Evolutionary conservation across 1,140 invertebrate species (phyloP), one percentile per base, ranked within the genome.

Genomic region (Eufriesea mexicana): DNA sequence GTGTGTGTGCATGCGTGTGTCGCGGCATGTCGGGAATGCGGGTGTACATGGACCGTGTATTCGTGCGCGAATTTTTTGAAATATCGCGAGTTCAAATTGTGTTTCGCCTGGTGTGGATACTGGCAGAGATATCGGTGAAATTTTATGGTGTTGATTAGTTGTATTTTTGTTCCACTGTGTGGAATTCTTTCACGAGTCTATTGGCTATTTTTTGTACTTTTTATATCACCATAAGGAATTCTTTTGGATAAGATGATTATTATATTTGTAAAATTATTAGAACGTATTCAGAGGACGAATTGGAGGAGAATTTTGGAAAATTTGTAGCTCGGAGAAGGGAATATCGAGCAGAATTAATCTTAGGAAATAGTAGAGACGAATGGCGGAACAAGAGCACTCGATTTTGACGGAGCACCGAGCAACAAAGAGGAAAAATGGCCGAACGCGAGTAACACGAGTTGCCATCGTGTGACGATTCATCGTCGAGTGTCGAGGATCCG

Each of bases 401-500:
- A 61, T 59, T 42, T 42, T 23, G 59, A 79, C 54, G 66, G 35
- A 10, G 16, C 47, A 2, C 10, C 28, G 68, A 54, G 68, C 67
- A 67, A 25, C 84, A 57, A 75, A 59, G 64, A 85, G 78, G 84
- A 82, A 85, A 82, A 86, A 72, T 82, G 72, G 12, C 54, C 61
- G 71, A 82, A 54, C 16, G n/a, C 35, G 57, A 83, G 59, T 28
- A 59, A 59, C 45, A 73, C 55, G 51, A 55, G 71, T 18, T 66
- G 67, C 61, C 67, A 71, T 70, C 59, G 61, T 79, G 79, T 64
- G 78, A 79, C 81, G 83, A 85, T 85, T 79, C 45, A 86, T 86
- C 47, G 61, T 66, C 70, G 80, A 74, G 67, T 79, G 79, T 84
- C 78, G 71, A 73, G 73, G 68, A 89, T 84, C 84, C 89, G 92